Percentiles rank a stretch among this genome's conserved stretches.
These are phyloP conservation scores for Philhelius pedissequus DNA, from an alignment of 2,888 invertebrate species.

Conservation along the genomic window DNA sequence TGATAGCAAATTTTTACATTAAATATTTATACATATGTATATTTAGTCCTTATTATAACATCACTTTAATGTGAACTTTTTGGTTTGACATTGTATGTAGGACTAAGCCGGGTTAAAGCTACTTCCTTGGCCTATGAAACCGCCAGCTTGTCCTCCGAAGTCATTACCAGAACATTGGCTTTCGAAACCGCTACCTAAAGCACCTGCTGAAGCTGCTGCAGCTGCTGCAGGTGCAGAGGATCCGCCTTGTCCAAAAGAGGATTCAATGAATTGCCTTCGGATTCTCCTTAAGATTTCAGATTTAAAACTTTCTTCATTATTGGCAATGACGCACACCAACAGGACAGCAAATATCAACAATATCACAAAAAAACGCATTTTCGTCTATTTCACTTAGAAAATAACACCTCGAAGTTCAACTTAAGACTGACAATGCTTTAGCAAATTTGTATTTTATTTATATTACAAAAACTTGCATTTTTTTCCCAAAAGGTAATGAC, in stretches of 20 bases:
- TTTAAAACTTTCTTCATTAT: neutral
- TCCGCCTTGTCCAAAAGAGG: neutral
- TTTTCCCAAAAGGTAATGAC: neutral
- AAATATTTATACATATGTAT: no score
- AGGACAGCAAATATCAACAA: neutral
- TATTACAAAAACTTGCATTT: neutral
- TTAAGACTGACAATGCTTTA: neutral
- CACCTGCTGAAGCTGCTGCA: neutral
- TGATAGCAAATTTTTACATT: no score
- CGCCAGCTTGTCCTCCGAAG: neutral
- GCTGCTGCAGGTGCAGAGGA: neutral
- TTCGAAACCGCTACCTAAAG: neutral
- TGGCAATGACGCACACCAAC: neutral
- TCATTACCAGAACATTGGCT: neutral
- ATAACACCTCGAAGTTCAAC: neutral
- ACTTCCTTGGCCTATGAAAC: neutral
- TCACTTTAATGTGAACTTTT: no score
- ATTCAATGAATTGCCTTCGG: neutral
- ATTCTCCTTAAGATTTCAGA: neutral
- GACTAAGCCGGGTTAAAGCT: no score
- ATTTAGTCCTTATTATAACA: no score
- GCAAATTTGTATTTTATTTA: neutral
- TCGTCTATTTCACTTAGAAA: neutral
- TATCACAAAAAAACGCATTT: constrained; percentile 17
- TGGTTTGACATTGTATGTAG: no score